These are phyloP conservation scores for Autographa pulchrina DNA, from an alignment of 2,888 invertebrate species.

Conservation along the genomic window DNA sequence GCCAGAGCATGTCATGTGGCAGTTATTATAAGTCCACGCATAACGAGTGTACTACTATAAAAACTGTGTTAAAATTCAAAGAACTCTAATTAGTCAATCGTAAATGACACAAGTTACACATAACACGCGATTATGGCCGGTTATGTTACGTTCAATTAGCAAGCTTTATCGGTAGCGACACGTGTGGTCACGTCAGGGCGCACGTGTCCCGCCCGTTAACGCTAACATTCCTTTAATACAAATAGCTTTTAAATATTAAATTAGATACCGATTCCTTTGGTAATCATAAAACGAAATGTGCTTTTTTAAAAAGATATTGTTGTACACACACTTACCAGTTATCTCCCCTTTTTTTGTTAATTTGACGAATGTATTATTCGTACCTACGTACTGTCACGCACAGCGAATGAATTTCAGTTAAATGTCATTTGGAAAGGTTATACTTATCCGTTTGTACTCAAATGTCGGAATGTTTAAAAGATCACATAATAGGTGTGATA, in stretches of 20 bases:
- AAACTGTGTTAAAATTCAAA: slow-evolving; percentile 68
- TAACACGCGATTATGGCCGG: slow-evolving; percentile 63
- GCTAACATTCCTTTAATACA: slow-evolving; percentile 71
- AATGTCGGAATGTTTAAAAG: slow-evolving; percentile 40
- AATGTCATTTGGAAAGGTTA: slow-evolving; percentile 54
- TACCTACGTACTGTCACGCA: slow-evolving; percentile 52
- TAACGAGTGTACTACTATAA: slow-evolving; percentile 66
- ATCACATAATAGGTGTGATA: slow-evolving; percentile 16
- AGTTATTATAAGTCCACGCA: slow-evolving; percentile 63
- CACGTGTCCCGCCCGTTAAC: slow-evolving; percentile 64
- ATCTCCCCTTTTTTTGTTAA: slow-evolving; percentile 53
- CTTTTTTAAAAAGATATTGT: slow-evolving; percentile 40
- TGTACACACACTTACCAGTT: slow-evolving; percentile 42
- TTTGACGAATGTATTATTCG: slow-evolving; percentile 57
- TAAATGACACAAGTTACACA: slow-evolving; percentile 67
- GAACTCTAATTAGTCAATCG: slow-evolving; percentile 78
- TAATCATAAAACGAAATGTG: slow-evolving; percentile 66
- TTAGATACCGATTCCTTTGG: slow-evolving; percentile 65
- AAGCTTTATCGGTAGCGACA: slow-evolving; percentile 61
- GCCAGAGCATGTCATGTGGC: slow-evolving; percentile 64
- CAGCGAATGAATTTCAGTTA: slow-evolving; percentile 37
- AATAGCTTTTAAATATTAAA: slow-evolving; percentile 74
- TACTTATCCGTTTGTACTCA: slow-evolving; percentile 28
- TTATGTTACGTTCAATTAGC: slow-evolving; percentile 72
- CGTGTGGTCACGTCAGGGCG: slow-evolving; percentile 65